Evolutionary conservation across 2,888 invertebrate genomes (phyloP), one percentile per base, ranked within the genome.

Genomic region (Calliphora vomitoria): DNA sequence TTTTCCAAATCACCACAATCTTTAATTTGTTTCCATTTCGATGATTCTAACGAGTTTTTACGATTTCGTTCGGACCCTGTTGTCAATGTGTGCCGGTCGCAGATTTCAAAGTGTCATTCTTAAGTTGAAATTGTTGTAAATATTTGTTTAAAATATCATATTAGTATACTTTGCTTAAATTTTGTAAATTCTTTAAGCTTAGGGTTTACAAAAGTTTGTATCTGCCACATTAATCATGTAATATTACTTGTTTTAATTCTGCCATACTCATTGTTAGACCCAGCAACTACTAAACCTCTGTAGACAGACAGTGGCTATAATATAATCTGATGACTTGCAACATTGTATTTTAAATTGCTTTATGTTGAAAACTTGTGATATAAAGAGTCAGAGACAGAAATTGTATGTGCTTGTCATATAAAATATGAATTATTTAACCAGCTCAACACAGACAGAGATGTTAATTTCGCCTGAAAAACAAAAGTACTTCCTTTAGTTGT

Each of bases 281-380:
- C 13, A 11, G 3, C 18, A 18, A 41, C 38, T 58, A 15, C 20
- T n/a, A 3, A 55, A 74, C 10, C n/a, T 76, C 50, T 76, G 25
- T 66, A 66, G 25, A 25, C 55, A 66, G 25, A 44, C n/a, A 55
- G 41, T 66, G 66, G 38, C 25, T 53, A 66, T 78, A 78, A 53
- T 50, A 68, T 53, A 69, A 62, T 68, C 69, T 69, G 50, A 62
- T 76, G 50, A 53, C 68, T 82, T 66, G 82, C 82, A 82, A 76
- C 76, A 75, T 76, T 76, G 69, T 82, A 62, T 60, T 69, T 60
- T 38, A 50, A 76, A 76, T 75, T 60, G n/a, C 60, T 69, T 41
- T 11, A 68, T 74, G 64, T 47, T 31, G n/a, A 55, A 82, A 75
- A 82, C 75, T 58, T 82, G 64, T 44, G 11, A 25, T 60, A 20